phyloP scores from a whole-genome alignment of 2,888 invertebrate genomes.

The Platycheirus rosarum region DNA sequence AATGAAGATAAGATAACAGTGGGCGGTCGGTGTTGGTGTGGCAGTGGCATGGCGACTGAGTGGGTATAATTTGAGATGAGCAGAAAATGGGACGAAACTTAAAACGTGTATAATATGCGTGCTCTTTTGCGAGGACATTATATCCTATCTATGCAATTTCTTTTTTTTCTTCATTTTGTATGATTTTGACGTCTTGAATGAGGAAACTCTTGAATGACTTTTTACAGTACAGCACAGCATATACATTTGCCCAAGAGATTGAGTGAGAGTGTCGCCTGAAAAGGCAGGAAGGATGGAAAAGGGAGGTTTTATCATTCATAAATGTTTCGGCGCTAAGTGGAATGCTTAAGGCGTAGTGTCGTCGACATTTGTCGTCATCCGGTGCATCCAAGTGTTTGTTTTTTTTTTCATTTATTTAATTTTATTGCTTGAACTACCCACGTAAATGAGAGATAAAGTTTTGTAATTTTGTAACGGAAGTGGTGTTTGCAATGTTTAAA shows the following conservation, averaged over 20 bases:
- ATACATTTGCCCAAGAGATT: background rate
- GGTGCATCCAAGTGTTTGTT: conserved; percentile 39
- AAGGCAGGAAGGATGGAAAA: background rate
- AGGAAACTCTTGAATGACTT: conserved; percentile 61
- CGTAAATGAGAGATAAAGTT: conserved; percentile 56
- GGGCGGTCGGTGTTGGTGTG: background rate
- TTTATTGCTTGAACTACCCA: conserved; percentile 28
- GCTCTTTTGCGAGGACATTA: conserved; percentile 57
- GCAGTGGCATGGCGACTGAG: conserved; percentile 15
- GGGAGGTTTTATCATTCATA: conserved; percentile 50
- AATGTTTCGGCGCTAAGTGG: conserved; percentile 61
- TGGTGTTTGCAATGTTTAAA: background rate
- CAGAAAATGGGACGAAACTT: conserved; percentile 39
- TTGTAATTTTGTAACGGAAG: conserved; percentile 32
- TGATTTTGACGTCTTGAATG: conserved; percentile 67
- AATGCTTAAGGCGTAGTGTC: conserved; percentile 55
- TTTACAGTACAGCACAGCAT: conserved; percentile 26
- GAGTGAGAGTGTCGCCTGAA: background rate
- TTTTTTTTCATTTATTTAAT: conserved; percentile 44
- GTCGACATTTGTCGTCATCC: conserved; percentile 15
- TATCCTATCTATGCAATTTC: conserved; percentile 33
- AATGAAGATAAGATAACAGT: conserved; percentile 30
- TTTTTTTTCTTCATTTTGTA: conserved; percentile 8
- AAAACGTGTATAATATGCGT: conserved; percentile 37
- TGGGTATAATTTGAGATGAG: conserved; percentile 12